Evolutionary conservation across 37 sponge, comb jelly and placozoan genomes (phyloP), one percentile per base, ranked within the genome.

Genomic region (Beroe forskalii): DNA sequence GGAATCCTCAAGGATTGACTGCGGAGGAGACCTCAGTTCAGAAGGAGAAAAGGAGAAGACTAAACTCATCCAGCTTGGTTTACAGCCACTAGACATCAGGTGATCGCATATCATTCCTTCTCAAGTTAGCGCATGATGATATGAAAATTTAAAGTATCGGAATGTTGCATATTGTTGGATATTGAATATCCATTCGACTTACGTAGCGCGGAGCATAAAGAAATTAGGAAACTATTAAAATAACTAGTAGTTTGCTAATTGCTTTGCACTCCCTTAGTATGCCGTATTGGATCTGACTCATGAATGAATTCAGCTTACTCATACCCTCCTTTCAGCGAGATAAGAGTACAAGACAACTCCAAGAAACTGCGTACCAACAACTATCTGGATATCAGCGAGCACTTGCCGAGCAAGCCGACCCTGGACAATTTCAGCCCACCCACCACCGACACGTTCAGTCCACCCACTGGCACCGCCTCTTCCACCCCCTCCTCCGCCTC

Each of bases 11-110:
- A 4, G 86, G 28, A 80, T 80, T 24, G 86, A 80, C 14, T n/a
- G 44, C 55, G 72, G 72, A 69, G 38, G 33, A 14, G 86, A 80
- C 86, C 9, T 80, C 30, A 80, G 86, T 25, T 44, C 55, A 9
- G 86, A 80, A 1, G 86, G 55, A 25, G 86, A 80, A 80, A 41
- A 38, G n/a, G 86, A 80, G 30, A 80, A 80, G 30, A 80, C 86
- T 17, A 80, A 80, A 42, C 28, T 80, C 38, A 1, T 80, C 0
- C 40, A 38, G 9, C 22, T 32, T 12, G 37, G 37, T 1, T 12
- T 38, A 27, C 86, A 80, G 20, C 86, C 86, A 3, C 86, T 80
- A 14, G 86, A 80, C 31, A 80, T 80, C 30, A 80, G 86, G 86
- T 80, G 1, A 80, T 48, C n/a, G n/a, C n/a, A n/a, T n/a, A n/a